Base-by-base conservation (phyloP, 1,140 invertebrate species). In the Centruroides sculpturatus region DNA sequence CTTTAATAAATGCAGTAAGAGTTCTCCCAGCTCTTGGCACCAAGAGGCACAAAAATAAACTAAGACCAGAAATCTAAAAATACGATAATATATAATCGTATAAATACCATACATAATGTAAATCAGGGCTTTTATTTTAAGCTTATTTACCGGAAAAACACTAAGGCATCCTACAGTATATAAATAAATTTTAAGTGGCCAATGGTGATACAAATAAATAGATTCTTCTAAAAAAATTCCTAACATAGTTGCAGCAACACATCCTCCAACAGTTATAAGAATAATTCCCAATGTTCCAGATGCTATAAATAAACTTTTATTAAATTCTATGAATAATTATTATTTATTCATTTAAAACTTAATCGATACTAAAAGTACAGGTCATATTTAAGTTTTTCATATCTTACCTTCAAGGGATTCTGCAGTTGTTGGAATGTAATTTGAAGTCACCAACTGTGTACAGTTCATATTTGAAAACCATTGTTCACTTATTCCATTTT, bases 21-120 rank as follows among this genome's bases (percentile, higher is more conserved):
- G n/a, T 9, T 50, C 59, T 60, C 35, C 57, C 62, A 60, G 62
- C 62, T 55, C 62, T 57, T 10, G 62, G 62, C 9, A 64, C 55
- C 55, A 64, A 57, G 4, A 64, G 62, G 57, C 57, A 59, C 49
- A 64, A 56, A 58, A 64, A 64, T 54, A 64, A 61, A 49, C 62
- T 59, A 36, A 55, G 59, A 49, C 62, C 62, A 57, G 59, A 55
- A 60, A 64, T 55, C 62, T 64, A 55, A 47, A 55, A 23, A 23
- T 34, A 23, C 5, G 3, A 23, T 41, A 49, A 54, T 34, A n/a
- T 51, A 51, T 51, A 12, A n/a, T 2, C 49, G 2, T 34, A 6
- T 53, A 53, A 53, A 53, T 53, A 23, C 12, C 34, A 53, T 53
- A 34, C 0, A 3, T 23, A 36, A 34, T 6, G 5, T 36, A 53